phyloP scores from a whole-genome alignment of 2,113 vertebrate species.

The Pluvianellus socialis region DNA sequence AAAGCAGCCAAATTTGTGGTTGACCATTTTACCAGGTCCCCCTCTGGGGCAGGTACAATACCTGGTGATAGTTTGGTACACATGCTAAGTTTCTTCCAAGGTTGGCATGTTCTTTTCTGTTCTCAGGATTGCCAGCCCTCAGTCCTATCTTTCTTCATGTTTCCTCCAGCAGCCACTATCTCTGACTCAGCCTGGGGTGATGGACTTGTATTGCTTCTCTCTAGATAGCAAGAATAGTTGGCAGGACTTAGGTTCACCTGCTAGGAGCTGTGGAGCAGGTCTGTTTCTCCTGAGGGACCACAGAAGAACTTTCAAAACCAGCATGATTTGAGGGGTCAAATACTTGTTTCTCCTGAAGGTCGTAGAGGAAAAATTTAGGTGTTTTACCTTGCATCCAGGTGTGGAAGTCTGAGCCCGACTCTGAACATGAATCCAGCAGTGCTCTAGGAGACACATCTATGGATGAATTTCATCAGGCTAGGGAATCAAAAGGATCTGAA shows the following conservation, averaged over 20 bases:
- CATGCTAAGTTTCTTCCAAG: background rate
- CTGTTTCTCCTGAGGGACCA: background rate
- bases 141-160: background rate
- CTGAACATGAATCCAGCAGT: background rate
- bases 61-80: background rate
- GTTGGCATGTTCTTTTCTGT: background rate
- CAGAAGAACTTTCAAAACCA: background rate
- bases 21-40: background rate
- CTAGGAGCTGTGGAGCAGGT: background rate
- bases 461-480: background rate
- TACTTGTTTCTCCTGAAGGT: background rate
- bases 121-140: background rate
- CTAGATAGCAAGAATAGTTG: background rate
- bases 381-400: background rate
- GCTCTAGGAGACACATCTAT: background rate
- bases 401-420: background rate
- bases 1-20: background rate
- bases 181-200: background rate
- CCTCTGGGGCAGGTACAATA: background rate
- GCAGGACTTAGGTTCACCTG: background rate
- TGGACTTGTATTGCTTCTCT: accelerated
- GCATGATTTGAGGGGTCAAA: background rate
- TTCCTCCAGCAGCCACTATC: background rate
- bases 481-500: background rate
- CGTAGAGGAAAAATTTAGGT: background rate